phyloP scores from a whole-genome alignment of 1,140 invertebrate species.

The Papilio machaon region DNA sequence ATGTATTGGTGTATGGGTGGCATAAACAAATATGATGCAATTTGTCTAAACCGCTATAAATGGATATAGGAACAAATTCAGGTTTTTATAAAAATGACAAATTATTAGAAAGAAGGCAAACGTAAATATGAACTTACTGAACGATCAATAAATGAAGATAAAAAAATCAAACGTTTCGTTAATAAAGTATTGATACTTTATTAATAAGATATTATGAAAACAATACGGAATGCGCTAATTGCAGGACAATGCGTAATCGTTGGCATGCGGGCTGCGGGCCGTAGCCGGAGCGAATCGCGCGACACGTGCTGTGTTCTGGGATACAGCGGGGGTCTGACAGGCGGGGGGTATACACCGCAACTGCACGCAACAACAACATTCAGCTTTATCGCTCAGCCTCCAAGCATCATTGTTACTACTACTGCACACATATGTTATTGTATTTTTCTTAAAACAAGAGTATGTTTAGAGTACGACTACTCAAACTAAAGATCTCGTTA shows the following conservation, averaged over 20 bases:
- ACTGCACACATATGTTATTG: not conserved
- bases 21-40: not conserved
- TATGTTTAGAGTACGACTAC: not conserved
- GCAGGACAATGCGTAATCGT: not conserved
- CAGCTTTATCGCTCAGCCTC: not conserved
- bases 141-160: not conserved
- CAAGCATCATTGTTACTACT: not conserved
- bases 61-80: not conserved
- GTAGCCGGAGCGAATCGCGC: slow-evolving; percentile 1
- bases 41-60: not conserved
- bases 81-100: not conserved
- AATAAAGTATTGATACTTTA: not conserved
- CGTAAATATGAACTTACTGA: not conserved
- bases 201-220: not conserved
- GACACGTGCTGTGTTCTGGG: not conserved
- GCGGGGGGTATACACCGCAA: slow-evolving; percentile 6
- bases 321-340: not conserved
- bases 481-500: not conserved
- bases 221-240: slow-evolving; percentile 14
- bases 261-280: slow-evolving; percentile 3
- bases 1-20: slow-evolving; percentile 12
- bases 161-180: not conserved
- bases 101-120: not conserved
- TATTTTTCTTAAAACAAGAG: not conserved
- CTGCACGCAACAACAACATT: not conserved